These are phyloP conservation scores for Cherax destructor DNA, from an alignment of 1,140 invertebrate species.

Conservation along the genomic window DNA sequence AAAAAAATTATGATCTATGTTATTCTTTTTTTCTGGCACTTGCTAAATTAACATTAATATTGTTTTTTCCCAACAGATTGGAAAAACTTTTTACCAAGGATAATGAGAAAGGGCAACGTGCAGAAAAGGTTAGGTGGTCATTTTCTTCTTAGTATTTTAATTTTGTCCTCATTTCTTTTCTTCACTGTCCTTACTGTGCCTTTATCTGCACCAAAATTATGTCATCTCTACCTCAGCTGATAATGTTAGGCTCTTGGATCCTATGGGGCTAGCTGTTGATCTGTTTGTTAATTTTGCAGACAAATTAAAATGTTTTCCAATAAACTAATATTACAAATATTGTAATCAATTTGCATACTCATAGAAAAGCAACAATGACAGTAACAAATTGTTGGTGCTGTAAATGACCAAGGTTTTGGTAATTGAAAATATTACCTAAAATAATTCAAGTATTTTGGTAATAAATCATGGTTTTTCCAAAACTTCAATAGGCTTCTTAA, in stretches of 20 bases:
- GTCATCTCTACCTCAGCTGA: conserved; percentile 44
- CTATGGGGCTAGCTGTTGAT: conserved; percentile 52
- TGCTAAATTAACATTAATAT: background rate
- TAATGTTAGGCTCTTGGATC: conserved; percentile 52
- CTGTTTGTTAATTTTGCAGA: conserved; percentile 43
- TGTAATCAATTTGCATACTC: too few species aligned
- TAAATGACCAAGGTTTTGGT: too few species aligned
- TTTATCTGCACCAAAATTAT: conserved; percentile 45
- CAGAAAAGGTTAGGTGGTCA: conserved; percentile 39
- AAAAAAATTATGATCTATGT: too few species aligned
- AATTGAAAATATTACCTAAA: too few species aligned
- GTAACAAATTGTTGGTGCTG: too few species aligned
- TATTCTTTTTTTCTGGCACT: background rate
- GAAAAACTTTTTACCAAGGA: conserved; percentile 54
- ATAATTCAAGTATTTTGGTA: too few species aligned
- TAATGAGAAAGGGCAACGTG: conserved; percentile 24
- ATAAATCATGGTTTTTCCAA: too few species aligned
- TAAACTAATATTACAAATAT: background rate
- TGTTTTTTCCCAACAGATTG: conserved; percentile 18
- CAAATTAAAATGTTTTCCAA: background rate
- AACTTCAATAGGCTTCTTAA: too few species aligned
- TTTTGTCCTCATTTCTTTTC: conserved; percentile 57
- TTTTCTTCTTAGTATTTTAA: conserved; percentile 29
- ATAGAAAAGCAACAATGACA: too few species aligned
- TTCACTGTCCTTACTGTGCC: conserved; percentile 51